A percentile compares a stretch with the other conserved stretches of the same genome.
Evolutionary conservation across 2,113 vertebrate genomes (phyloP).

Genomic region (Peromyscus polionotus): DNA sequence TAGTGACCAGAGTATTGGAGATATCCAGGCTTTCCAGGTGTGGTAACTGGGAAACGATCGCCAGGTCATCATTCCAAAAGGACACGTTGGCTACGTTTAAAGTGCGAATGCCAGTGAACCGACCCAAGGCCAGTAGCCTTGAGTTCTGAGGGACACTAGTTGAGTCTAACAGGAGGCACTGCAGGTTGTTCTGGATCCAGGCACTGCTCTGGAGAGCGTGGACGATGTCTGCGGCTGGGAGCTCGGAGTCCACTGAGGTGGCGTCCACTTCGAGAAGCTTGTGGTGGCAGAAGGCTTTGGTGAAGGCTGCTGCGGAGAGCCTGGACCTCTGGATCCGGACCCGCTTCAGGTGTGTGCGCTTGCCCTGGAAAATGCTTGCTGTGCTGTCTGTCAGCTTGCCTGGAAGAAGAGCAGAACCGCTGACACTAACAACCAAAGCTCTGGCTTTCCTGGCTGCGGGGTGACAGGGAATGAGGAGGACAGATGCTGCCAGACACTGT

Average conservation of each 20-base stretch:
- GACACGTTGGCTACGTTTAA: slow-evolving; percentile 92
- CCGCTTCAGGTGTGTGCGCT: slow-evolving; percentile 90
- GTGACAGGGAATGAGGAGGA: neutral
- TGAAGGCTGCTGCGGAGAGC: slow-evolving; percentile 92
- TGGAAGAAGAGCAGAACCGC: slow-evolving; percentile 76
- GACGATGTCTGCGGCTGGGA: slow-evolving; percentile 92
- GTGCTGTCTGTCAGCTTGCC: slow-evolving; percentile 93
- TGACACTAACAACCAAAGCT: neutral
- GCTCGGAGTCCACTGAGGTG: slow-evolving; percentile 91
- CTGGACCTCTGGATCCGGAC: slow-evolving; percentile 92
- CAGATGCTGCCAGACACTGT: neutral
- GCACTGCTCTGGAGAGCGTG: slow-evolving; percentile 90
- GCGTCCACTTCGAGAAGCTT: slow-evolving; percentile 92
- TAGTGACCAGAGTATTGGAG: slow-evolving; percentile 94
- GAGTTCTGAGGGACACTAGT: slow-evolving; percentile 91
- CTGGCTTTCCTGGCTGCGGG: neutral
- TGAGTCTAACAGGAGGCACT: slow-evolving; percentile 91
- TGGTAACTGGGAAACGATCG: slow-evolving; percentile 90
- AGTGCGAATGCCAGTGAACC: slow-evolving; percentile 90
- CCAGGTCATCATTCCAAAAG: slow-evolving; percentile 92
- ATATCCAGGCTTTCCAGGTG: slow-evolving; percentile 94
- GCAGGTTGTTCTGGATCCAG: slow-evolving; percentile 90
- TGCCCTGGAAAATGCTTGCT: slow-evolving; percentile 91
- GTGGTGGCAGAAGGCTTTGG: slow-evolving; percentile 92
- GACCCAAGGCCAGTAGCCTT: slow-evolving; percentile 86